A percentile compares a stretch with the other conserved stretches of the same genome.
phyloP scores from a whole-genome alignment of 2,113 vertebrate species.

The Cyphomyrus plagiostoma region DNA sequence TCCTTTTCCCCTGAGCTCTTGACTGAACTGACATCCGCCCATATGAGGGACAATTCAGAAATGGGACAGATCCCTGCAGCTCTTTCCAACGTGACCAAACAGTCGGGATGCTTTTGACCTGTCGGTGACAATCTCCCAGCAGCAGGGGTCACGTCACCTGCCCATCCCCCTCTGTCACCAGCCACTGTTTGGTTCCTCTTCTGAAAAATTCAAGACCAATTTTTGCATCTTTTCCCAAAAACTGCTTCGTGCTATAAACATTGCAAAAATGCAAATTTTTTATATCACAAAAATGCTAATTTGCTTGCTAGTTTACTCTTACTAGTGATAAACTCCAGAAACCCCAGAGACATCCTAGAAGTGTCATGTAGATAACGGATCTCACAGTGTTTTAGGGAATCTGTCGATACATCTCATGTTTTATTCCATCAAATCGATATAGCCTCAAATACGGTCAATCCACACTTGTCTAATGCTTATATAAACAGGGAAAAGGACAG shows the following conservation, averaged over 20 bases:
- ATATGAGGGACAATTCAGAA: neutral
- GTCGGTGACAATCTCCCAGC: neutral
- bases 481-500: neutral
- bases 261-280: neutral
- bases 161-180: neutral
- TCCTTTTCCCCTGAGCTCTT: neutral
- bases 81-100: neutral
- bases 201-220: neutral
- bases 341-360: neutral
- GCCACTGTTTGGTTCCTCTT: neutral
- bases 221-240: neutral
- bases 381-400: neutral
- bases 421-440: neutral
- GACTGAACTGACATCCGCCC: neutral
- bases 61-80: neutral
- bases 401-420: neutral
- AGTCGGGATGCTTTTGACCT: neutral
- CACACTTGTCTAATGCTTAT: neutral
- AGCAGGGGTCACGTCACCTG: neutral
- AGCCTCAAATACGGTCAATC: neutral
- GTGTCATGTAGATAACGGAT: neutral
- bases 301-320: neutral
- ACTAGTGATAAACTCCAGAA: neutral
- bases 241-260: neutral
- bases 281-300: neutral